Evolutionary conservation across 2,113 vertebrate species (phyloP).

Genomic region (Trogon melanurus): DNA sequence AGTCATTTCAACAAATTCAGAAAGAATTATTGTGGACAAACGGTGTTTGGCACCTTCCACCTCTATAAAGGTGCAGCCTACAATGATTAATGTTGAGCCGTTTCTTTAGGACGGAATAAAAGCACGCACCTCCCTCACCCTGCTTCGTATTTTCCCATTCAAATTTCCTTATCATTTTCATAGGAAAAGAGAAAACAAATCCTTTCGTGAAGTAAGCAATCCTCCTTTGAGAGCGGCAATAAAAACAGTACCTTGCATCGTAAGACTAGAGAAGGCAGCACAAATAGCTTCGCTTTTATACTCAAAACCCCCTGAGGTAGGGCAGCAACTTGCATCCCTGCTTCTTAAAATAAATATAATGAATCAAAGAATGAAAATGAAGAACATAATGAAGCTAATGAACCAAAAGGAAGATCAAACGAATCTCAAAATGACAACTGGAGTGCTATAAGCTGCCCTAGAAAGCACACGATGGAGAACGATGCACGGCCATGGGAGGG

Average conservation of each 20-base stretch:
- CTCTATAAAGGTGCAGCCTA: neutral
- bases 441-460: neutral
- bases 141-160: neutral
- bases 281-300: conserved; percentile 18
- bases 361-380: conserved; percentile 8
- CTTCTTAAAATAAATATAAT: conserved; percentile 14
- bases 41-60: neutral
- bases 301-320: neutral
- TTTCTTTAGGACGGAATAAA: neutral
- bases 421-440: neutral
- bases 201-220: neutral
- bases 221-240: conserved; percentile 30
- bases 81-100: neutral
- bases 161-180: neutral
- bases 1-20: accelerated
- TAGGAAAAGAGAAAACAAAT: neutral
- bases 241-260: neutral
- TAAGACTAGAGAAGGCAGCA: neutral
- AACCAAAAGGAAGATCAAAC: neutral
- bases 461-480: neutral
- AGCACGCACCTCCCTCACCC: neutral
- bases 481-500: neutral
- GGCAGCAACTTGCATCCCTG: neutral
- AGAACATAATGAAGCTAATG: conserved; percentile 4
- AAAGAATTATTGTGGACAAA: neutral